Evolutionary conservation across 1,140 invertebrate genomes (phyloP).

Genomic region (Tetragnatha versicolor): DNA sequence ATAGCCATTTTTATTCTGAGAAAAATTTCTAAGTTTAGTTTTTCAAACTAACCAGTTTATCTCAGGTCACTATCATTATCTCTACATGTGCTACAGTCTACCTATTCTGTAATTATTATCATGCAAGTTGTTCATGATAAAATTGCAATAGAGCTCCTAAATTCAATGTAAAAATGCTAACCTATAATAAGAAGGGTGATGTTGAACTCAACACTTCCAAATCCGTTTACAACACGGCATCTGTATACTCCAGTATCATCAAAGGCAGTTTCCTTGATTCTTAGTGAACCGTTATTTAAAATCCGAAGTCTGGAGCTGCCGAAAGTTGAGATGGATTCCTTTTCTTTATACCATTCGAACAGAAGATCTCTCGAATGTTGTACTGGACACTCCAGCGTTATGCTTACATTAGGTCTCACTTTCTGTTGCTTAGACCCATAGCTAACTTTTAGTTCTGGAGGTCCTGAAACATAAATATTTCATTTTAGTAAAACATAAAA

Average conservation of each 20-base stretch:
- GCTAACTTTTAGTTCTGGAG: slow-evolving; percentile 22
- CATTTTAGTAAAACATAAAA: no score
- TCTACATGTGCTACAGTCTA: no score
- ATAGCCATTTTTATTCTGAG: no score
- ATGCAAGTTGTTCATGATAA: no score
- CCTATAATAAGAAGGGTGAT: slow-evolving; percentile 56
- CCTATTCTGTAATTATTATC: no score
- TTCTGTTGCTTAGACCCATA: not conserved
- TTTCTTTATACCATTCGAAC: slow-evolving; percentile 56
- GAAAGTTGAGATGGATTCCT: slow-evolving; percentile 29
- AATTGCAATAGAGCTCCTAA: no score
- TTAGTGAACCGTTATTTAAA: slow-evolving; percentile 56
- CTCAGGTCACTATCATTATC: no score
- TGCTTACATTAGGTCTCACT: slow-evolving; percentile 9
- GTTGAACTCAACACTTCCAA: slow-evolving; percentile 59
- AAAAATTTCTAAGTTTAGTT: no score
- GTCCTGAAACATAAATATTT: no score
- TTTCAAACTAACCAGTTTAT: no score
- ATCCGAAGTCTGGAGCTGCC: slow-evolving; percentile 22
- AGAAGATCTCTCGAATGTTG: slow-evolving; percentile 1
- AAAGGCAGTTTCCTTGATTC: slow-evolving; percentile 61
- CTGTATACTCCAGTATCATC: slow-evolving; percentile 63
- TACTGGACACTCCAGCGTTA: slow-evolving; percentile 26
- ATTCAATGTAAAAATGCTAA: no score
- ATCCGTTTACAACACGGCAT: slow-evolving; percentile 64